These are phyloP conservation scores for Sussaba pulchella DNA, from an alignment of 2,888 invertebrate genomes.

Conservation along the genomic window DNA sequence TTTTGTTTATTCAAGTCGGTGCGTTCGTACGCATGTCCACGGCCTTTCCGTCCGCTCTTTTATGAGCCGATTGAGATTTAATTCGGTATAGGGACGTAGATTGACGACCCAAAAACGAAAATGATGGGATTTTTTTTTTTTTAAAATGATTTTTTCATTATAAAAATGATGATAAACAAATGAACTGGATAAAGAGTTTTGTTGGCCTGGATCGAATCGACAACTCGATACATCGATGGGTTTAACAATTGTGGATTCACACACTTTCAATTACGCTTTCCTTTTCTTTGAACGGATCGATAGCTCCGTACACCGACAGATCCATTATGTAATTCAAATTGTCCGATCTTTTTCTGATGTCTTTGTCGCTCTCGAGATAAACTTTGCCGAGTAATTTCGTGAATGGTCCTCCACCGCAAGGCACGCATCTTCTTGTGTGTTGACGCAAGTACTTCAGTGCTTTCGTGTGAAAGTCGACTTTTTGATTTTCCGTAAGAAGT, in stretches of 20 bases:
- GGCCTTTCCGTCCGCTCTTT: too few species aligned
- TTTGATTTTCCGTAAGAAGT: conserved; percentile 87
- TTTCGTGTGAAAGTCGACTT: conserved; percentile 87
- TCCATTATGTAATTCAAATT: conserved; percentile 62
- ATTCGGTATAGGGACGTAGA: too few species aligned
- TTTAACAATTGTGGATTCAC: not conserved
- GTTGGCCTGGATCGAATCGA: too few species aligned
- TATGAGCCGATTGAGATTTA: too few species aligned
- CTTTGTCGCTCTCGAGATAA: conserved; percentile 76
- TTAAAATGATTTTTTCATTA: too few species aligned
- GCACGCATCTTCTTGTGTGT: conserved; percentile 86
- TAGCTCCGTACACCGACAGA: conserved; percentile 43
- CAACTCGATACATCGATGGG: too few species aligned
- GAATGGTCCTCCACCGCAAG: conserved; percentile 87
- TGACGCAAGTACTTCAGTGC: conserved; percentile 87
- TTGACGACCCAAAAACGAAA: too few species aligned
- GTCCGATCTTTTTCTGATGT: conserved; percentile 46
- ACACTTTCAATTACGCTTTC: conserved; percentile 36
- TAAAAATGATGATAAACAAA: too few species aligned
- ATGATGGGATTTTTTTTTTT: too few species aligned
- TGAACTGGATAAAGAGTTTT: too few species aligned
- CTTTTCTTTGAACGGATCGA: conserved; percentile 24
- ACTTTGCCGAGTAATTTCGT: conserved; percentile 84
- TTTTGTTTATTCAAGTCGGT: too few species aligned
- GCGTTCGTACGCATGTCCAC: too few species aligned